Evolutionary conservation across 92 coral and sea anemone genomes (phyloP).

Genomic region (Parazoanthus swiftii): DNA sequence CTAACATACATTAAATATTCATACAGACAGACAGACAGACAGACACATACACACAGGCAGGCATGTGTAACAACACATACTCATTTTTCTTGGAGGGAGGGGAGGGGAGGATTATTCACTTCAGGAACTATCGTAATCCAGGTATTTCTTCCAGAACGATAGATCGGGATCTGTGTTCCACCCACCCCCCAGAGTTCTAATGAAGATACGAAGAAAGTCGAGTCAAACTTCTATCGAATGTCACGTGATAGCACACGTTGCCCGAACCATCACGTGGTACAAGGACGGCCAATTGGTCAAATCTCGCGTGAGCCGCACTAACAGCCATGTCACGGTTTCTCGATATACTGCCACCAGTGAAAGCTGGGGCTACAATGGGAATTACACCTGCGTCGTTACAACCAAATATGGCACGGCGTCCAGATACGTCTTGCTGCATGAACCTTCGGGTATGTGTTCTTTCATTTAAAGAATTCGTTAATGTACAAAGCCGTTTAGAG

Average conservation of each 20-base stretch:
- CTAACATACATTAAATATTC: no score
- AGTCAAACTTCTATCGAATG: constrained; percentile 2
- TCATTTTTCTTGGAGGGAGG: no score
- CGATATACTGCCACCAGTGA: background rate
- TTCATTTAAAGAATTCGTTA: background rate
- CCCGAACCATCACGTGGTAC: constrained; percentile 14
- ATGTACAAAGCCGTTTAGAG: background rate
- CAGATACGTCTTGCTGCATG: background rate
- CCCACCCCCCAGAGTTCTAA: background rate
- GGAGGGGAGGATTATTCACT: no score
- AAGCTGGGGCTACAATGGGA: background rate
- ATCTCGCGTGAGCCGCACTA: background rate
- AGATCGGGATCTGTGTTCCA: background rate
- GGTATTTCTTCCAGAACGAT: background rate
- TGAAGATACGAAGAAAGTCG: background rate
- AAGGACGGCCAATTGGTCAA: background rate
- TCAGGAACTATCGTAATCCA: background rate
- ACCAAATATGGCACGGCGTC: constrained; percentile 22
- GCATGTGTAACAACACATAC: no score
- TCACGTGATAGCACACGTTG: background rate
- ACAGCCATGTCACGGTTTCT: background rate
- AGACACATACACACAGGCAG: no score
- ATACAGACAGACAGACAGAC: no score
- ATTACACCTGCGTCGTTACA: constrained; percentile 24
- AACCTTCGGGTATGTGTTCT: background rate